These are phyloP conservation scores for Hyposoter dolosus DNA, from an alignment of 2,888 invertebrate genomes.

Conservation along the genomic window DNA sequence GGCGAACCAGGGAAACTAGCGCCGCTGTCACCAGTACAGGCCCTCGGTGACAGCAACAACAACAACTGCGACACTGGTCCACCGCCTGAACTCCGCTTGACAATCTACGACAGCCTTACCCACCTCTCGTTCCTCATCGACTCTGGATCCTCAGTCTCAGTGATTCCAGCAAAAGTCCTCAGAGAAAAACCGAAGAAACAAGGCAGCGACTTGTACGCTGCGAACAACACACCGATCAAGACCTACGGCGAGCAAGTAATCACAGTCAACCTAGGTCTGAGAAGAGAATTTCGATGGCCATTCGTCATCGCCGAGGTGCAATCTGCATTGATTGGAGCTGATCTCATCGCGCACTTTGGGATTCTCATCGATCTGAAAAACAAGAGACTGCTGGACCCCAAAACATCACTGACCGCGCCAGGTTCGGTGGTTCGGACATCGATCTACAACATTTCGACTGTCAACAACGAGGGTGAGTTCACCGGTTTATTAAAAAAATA, in stretches of 20 bases:
- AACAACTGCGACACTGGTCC: not conserved
- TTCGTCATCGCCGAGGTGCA: no score
- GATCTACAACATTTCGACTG: not conserved
- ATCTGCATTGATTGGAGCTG: no score
- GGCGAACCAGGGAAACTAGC: not conserved
- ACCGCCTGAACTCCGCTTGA: not conserved
- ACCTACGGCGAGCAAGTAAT: not conserved
- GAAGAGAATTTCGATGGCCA: no score
- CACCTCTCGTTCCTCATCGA: not conserved
- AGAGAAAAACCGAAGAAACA: not conserved
- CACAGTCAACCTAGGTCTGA: constrained; percentile 10
- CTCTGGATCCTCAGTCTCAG: not conserved
- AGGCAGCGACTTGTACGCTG: not conserved
- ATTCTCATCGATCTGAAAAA: constrained; percentile 57
- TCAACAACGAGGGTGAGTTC: not conserved
- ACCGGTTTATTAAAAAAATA: not conserved
- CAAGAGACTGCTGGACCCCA: constrained; percentile 33
- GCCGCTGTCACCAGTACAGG: not conserved
- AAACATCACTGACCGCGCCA: not conserved
- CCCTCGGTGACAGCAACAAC: not conserved
- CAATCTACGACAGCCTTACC: not conserved
- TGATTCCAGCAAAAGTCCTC: not conserved
- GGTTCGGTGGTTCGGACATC: no score
- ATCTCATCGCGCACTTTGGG: constrained; percentile 45
- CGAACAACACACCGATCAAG: not conserved